Evolutionary conservation across 2,888 invertebrate species (phyloP).

Genomic region (Dryobota labecula): DNA sequence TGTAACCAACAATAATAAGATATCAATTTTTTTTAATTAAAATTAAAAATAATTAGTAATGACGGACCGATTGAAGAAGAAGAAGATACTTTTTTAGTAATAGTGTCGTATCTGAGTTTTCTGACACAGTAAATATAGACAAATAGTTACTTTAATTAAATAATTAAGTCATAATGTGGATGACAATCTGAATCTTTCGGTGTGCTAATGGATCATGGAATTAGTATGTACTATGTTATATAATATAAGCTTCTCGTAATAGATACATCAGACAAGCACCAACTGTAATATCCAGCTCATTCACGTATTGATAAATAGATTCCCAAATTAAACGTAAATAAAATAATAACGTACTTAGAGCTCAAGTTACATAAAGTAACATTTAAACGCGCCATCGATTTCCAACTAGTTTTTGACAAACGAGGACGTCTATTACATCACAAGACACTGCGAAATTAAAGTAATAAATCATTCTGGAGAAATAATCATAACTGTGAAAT

Average conservation of each 20-base stretch:
- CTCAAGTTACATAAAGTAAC: slow-evolving; percentile 6
- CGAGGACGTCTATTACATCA: slow-evolving; percentile 52
- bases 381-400: slow-evolving; percentile 44
- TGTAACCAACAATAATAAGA: too few species aligned
- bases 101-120: neutral
- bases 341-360: slow-evolving; percentile 12
- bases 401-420: slow-evolving; percentile 54
- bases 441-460: slow-evolving; percentile 58
- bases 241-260: neutral
- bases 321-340: slow-evolving; percentile 2
- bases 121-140: neutral
- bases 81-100: neutral
- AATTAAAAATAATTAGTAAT: too few species aligned
- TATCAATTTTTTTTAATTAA: too few species aligned
- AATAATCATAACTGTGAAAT: slow-evolving; percentile 62
- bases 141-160: neutral
- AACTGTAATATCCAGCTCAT: neutral
- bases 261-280: neutral
- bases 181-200: neutral
- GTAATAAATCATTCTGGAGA: slow-evolving; percentile 64
- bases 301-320: neutral
- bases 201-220: neutral
- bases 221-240: neutral
- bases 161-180: too few species aligned
- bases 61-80: too few species aligned